These are phyloP conservation scores for Porites evermanni DNA, from an alignment of 92 coral and sea anemone genomes.

Conservation along the genomic window DNA sequence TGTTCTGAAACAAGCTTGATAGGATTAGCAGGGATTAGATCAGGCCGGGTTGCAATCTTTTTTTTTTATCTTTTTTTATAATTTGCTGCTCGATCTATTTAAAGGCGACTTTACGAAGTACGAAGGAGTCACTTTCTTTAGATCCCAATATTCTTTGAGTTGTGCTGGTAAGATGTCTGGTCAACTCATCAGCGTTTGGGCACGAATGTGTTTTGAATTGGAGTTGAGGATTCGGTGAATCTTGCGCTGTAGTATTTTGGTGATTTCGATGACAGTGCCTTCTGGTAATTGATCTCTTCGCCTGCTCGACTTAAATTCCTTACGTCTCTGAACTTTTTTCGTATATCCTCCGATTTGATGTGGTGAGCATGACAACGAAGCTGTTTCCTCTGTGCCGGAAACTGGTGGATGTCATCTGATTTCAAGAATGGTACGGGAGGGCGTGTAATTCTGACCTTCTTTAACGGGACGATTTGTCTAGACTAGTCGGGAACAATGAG, in stretches of 20 bases:
- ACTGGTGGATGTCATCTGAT: conserved; percentile 24
- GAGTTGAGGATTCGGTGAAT: no score
- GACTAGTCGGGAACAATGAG: no score
- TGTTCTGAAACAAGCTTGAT: conserved; percentile 32
- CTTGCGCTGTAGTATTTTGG: no score
- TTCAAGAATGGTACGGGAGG: conserved; percentile 57
- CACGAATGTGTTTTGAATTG: no score
- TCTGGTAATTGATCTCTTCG: conserved; percentile 7
- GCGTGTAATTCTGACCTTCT: conserved; percentile 41
- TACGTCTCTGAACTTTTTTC: conserved; percentile 34
- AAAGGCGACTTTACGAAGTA: conserved; percentile 31
- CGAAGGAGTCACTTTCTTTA: conserved; percentile 16
- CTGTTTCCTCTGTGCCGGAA: conserved; percentile 31
- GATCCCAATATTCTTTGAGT: conserved; percentile 38
- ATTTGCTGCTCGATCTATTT: conserved; percentile 23
- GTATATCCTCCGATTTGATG: conserved; percentile 4
- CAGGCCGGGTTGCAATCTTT: conserved; percentile 25
- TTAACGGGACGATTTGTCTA: conserved; percentile 10
- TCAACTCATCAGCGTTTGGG: conserved; percentile 24
- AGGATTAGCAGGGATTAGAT: conserved; percentile 24
- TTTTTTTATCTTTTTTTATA: not conserved
- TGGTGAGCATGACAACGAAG: conserved; percentile 38
- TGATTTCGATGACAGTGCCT: conserved; percentile 34
- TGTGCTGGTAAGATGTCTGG: conserved; percentile 19
- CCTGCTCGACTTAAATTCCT: conserved; percentile 15